Evolutionary conservation across 1,140 invertebrate species (phyloP).

Genomic region (Laupala kohalensis): DNA sequence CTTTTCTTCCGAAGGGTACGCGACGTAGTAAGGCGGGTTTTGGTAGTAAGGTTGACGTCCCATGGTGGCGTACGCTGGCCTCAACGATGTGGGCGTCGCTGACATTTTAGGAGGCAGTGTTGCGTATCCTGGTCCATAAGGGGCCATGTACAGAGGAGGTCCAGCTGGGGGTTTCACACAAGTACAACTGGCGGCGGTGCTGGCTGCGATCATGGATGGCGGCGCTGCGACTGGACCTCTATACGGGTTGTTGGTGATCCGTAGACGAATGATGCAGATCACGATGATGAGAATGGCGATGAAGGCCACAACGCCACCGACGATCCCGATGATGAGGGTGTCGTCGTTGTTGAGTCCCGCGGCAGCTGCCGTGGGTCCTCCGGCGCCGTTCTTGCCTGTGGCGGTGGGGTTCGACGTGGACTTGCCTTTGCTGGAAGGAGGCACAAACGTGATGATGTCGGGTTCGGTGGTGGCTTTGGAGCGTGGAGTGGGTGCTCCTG

Average conservation of each 20-base stretch:
- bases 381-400: conserved; percentile 21
- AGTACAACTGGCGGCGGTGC: conserved; percentile 26
- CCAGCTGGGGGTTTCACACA: conserved; percentile 25
- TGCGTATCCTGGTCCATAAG: conserved; percentile 4
- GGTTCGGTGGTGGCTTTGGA: conserved; percentile 41
- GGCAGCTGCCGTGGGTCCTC: conserved; percentile 32
- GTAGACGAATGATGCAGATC: conserved; percentile 66
- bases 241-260: conserved; percentile 52
- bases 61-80: conserved; percentile 9
- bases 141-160: conserved; percentile 4
- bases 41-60: conserved; percentile 10
- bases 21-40: conserved; percentile 8
- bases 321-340: conserved; percentile 81
- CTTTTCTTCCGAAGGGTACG: conserved; percentile 12
- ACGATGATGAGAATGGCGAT: conserved; percentile 76
- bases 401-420: conserved; percentile 5
- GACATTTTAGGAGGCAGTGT: conserved; percentile 7
- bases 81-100: background rate
- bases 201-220: conserved; percentile 16
- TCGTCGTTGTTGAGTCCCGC: conserved; percentile 56
- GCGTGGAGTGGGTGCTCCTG: conserved; percentile 12
- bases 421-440: conserved; percentile 33
- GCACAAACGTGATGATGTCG: conserved; percentile 76
- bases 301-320: conserved; percentile 79
- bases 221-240: conserved; percentile 44